Conservation (phyloP, 2,888 invertebrate species). For the Brachypalpus laphriformis region DNA sequence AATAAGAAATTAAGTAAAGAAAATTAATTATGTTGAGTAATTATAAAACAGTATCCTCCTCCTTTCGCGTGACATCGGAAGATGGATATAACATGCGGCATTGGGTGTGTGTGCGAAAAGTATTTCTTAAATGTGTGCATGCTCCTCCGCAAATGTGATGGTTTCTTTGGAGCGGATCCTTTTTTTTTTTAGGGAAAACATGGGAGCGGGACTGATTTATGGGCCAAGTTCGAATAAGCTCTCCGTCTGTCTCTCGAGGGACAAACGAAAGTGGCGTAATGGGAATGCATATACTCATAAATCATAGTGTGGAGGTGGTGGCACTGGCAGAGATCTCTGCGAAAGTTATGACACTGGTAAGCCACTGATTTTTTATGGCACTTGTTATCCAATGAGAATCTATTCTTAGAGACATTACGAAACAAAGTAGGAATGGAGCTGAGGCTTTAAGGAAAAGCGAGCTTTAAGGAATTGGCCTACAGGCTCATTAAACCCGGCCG, state of each 20-base stretch:
- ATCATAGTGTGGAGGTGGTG: constrained; percentile 45
- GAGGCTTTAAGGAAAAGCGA: too few relatives aligned
- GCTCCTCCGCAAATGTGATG: constrained; percentile 44
- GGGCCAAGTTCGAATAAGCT: constrained; percentile 62
- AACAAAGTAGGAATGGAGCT: background rate
- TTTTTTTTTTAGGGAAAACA: constrained; percentile 20
- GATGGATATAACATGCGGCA: constrained; percentile 15
- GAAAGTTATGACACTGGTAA: constrained; percentile 68
- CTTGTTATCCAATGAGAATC: constrained; percentile 28
- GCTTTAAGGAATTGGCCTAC: too few relatives aligned
- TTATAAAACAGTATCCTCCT: too few relatives aligned
- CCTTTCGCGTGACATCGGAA: background rate
- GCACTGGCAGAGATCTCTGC: constrained; percentile 32
- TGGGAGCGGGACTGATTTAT: constrained; percentile 62
- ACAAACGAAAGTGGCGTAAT: constrained; percentile 33
- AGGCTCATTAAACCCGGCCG: too few relatives aligned
- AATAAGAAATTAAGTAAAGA: too few relatives aligned
- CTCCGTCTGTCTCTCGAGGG: constrained; percentile 13
- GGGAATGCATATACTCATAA: constrained; percentile 52
- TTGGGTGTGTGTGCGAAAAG: constrained; percentile 11
- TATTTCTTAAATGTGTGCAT: background rate
- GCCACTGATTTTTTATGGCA: constrained; percentile 52
- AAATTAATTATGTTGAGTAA: too few relatives aligned
- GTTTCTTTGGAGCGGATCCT: constrained; percentile 1
- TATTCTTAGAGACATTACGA: background rate